Evolutionary conservation across 2,888 invertebrate genomes (phyloP), one percentile per base, ranked within the genome.

Genomic region (Lamproptera curius): DNA sequence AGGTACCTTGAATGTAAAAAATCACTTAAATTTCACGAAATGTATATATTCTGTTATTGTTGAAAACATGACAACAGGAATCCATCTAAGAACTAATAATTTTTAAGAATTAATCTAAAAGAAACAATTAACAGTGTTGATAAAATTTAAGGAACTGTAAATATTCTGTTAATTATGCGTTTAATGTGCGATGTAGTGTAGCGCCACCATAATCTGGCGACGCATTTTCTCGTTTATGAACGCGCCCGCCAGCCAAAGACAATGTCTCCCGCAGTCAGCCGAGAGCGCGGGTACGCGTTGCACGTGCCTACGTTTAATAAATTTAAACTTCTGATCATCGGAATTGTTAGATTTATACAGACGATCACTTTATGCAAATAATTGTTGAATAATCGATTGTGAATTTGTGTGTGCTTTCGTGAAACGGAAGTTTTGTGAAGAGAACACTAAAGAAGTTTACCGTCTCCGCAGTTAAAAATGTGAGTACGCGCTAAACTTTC

Each of bases 271-370:
- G 50, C 63, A 70, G 68, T 68, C 56, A 53, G 52, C 58, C 52
- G 59, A 59, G 59, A 64, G 65, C 63, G 66, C 67, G 67, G 62
- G 54, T 53, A 49, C 41, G 56, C 41, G 49, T 45, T 40, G 50
- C 48, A 55, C 59, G 65, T 56, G 60, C 53, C 60, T 57, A 60
- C 59, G 52, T 51, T 53, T 46, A 45, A 45, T 54, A 48, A 54
- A 53, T 55, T 61, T 51, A 44, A 58, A 58, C 54, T 53, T 54
- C 57, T 54, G 56, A 46, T 45, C 48, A 52, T 54, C 58, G 58
- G 54, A 56, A 56, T 48, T 38, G 38, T 48, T 47, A 48, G 47
- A 48, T 48, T 48, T 48, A 48, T 47, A 34, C 33, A 38, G 11
- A 31, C 31, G 11, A n/a, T 9, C 16, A 40, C 16, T 31, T 1